A percentile compares a stretch with the other conserved stretches of the same genome.
These are phyloP conservation scores for Melipona beecheii DNA, from an alignment of 2,888 invertebrate genomes.

Conservation along the genomic window DNA sequence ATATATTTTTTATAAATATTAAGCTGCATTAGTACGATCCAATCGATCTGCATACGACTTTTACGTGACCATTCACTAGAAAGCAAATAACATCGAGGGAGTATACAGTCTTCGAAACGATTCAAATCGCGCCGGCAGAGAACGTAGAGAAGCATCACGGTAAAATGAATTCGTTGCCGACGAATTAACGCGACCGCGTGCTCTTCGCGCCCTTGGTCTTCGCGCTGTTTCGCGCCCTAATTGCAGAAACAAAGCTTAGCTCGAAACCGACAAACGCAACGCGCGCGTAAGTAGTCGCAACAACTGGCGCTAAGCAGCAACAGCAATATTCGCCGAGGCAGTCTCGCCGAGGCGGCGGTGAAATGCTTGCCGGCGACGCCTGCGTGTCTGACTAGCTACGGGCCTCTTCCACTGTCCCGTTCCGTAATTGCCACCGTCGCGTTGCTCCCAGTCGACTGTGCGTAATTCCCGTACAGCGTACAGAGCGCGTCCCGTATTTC, in stretches of 20 bases:
- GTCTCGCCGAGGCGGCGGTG: not conserved
- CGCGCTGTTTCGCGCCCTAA: constrained; percentile 42
- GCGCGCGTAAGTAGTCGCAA: constrained; percentile 66
- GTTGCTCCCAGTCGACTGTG: constrained; percentile 1
- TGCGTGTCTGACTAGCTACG: constrained; percentile 52
- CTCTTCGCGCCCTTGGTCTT: no score
- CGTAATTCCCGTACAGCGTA: not conserved
- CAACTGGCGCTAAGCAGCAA: constrained; percentile 70
- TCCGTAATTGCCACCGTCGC: constrained; percentile 4
- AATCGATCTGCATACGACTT: no score
- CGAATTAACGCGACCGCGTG: constrained; percentile 49
- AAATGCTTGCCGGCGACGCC: not conserved
- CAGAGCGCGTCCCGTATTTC: no score
- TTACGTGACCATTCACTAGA: no score
- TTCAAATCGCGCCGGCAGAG: not conserved
- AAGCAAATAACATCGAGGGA: no score
- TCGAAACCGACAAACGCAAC: constrained; percentile 61
- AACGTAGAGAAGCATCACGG: constrained; percentile 21
- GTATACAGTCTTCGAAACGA: no score
- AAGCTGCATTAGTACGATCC: no score
- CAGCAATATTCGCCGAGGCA: constrained; percentile 63
- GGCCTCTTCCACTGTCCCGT: constrained; percentile 40
- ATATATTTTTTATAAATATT: no score
- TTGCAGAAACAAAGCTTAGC: constrained; percentile 63
- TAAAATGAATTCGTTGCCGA: constrained; percentile 43